Conservation (phyloP, 1,140 invertebrate genomes). For the Habropoda laboriosa region DNA sequence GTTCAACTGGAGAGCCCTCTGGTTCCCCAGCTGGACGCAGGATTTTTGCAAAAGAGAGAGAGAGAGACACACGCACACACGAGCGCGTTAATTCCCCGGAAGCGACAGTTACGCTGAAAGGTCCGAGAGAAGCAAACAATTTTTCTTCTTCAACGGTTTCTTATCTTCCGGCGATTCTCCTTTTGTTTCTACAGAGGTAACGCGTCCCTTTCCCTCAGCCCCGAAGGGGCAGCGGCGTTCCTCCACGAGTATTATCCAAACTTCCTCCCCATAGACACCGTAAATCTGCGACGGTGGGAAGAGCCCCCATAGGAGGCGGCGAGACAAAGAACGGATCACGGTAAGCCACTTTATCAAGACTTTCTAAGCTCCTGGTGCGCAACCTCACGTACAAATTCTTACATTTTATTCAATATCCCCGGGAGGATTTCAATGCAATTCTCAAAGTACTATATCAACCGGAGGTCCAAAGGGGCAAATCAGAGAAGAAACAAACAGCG, state of each 20-base stretch:
- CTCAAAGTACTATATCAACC: too few relatives aligned
- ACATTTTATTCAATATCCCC: conserved; percentile 9
- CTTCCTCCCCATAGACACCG: conserved; percentile 57
- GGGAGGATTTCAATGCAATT: too few relatives aligned
- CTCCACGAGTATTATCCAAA: conserved; percentile 55
- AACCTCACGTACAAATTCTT: conserved; percentile 30
- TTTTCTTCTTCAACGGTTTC: background rate
- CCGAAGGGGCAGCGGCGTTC: conserved; percentile 25
- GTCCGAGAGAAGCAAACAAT: conserved; percentile 11
- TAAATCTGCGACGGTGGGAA: conserved; percentile 55
- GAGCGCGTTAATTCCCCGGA: conserved; percentile 4
- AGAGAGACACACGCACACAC: too few relatives aligned
- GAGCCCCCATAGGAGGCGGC: conserved; percentile 11
- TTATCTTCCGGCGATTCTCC: conserved; percentile 40
- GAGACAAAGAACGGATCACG: conserved; percentile 46
- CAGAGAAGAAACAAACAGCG: conserved; percentile 1
- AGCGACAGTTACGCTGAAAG: conserved; percentile 25
- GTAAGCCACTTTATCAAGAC: conserved; percentile 52
- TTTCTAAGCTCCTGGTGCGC: conserved; percentile 11
- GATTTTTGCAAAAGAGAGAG: conserved; percentile 5
- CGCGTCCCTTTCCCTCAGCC: conserved; percentile 15
- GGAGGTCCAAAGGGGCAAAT: conserved; percentile 11
- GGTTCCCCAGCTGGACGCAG: background rate
- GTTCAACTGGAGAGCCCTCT: background rate
- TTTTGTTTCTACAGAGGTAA: conserved; percentile 26